Conservation (phyloP, 2,888 invertebrate species). For the Tenthredo amoena region DNA sequence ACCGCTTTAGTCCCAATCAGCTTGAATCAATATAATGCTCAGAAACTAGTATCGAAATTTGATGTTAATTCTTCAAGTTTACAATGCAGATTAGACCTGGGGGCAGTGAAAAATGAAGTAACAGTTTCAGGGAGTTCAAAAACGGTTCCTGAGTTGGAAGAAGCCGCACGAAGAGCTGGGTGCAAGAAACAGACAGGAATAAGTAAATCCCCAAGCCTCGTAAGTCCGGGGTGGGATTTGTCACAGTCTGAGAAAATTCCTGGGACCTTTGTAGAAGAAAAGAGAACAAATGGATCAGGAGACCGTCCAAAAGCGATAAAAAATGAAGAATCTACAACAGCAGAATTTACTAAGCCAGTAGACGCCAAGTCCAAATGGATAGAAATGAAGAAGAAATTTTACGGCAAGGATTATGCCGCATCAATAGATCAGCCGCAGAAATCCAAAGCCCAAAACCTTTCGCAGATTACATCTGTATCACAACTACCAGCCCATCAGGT, state of each 20-base stretch:
- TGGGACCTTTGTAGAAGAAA: background rate
- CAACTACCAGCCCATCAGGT: slow-evolving; percentile 34
- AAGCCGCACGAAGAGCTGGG: background rate
- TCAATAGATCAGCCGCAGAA: slow-evolving; percentile 15
- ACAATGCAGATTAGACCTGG: background rate
- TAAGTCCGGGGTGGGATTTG: background rate
- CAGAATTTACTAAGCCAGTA: slow-evolving; percentile 31
- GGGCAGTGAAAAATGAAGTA: background rate
- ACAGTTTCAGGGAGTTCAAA: background rate
- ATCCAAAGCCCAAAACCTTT: background rate
- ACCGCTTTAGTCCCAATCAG: background rate
- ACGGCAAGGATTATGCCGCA: slow-evolving; percentile 16
- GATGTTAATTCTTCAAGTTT: background rate
- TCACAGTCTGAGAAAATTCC: background rate
- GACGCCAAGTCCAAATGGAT: slow-evolving; percentile 47
- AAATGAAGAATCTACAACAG: background rate
- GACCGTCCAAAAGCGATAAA: background rate
- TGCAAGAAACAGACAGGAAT: background rate
- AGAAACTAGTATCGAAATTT: background rate
- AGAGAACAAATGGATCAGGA: background rate
- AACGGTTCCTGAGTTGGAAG: background rate
- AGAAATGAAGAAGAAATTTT: slow-evolving; percentile 50
- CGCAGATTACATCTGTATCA: background rate
- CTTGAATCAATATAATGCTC: background rate
- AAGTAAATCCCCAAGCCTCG: background rate